Percentiles rank a stretch among this genome's conserved stretches.
phyloP scores from a whole-genome alignment of 2,113 vertebrate species.

The zebrafish (Danio rerio) region DNA sequence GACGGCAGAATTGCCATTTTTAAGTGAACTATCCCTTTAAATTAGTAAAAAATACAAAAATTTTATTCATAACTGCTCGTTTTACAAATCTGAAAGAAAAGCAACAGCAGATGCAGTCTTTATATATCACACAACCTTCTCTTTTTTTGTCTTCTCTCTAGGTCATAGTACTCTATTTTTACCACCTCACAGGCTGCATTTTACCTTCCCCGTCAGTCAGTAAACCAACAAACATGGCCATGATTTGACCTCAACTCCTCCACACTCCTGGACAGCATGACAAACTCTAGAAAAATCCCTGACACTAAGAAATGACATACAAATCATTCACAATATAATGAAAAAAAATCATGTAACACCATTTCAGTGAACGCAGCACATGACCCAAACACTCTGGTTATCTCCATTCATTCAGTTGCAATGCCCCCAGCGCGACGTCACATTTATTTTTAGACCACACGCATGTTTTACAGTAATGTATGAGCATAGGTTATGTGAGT shows the following conservation, averaged over 20 bases:
- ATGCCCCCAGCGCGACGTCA: background rate
- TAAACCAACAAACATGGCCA: constrained; percentile 23
- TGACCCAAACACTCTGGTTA: background rate
- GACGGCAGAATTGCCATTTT: no score
- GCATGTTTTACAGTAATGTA: background rate
- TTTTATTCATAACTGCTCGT: background rate
- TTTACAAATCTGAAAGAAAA: background rate
- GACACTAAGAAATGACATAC: no score
- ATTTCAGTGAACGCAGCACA: background rate
- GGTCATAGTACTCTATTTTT: constrained; percentile 23
- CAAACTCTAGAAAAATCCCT: no score
- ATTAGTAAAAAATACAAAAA: background rate
- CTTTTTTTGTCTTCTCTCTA: constrained; percentile 2
- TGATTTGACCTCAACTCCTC: constrained; percentile 35
- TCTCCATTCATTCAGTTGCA: constrained; percentile 32
- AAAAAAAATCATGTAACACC: background rate
- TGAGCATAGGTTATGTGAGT: background rate
- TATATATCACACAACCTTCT: background rate
- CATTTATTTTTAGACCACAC: background rate
- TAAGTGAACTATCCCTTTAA: no score
- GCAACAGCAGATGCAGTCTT: background rate
- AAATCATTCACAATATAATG: background rate
- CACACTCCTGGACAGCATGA: background rate
- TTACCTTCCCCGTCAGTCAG: background rate
- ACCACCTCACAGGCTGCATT: background rate